Evolutionary conservation across 2,888 invertebrate species (phyloP), one percentile per base, ranked within the genome.

Genomic region (Geophilus truncorum): DNA sequence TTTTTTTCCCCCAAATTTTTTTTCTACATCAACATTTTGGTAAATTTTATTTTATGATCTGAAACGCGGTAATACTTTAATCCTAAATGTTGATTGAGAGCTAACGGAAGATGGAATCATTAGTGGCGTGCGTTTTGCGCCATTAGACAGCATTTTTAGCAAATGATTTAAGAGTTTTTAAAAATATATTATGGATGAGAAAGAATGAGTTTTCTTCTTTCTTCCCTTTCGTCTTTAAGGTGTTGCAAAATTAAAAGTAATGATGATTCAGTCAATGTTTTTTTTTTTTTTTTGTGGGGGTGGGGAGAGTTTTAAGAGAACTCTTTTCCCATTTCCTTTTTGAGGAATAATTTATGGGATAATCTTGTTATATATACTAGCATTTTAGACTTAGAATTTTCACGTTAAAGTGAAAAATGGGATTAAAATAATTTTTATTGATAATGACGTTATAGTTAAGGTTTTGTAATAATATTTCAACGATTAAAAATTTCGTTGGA

Each of bases 1-100:
- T 12, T 28, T 70, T 70, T 70, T 70, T 23, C 23, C 40, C 40
- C n/a, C n/a, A n/a, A n/a, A n/a, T n/a, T n/a, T n/a, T n/a, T n/a
- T n/a, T n/a, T n/a, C n/a, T 32, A 32, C 45, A 45, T 45, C 18
- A 45, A 12, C 45, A 12, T 45, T 32, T 45, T 45, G 28, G 9
- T 12, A 70, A 70, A 70, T 70, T 70, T 70, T 70, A 70, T 70
- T 70, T 70, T 70, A 70, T 70, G 70, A 70, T 70, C 25, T 28
- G n/a, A n/a, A n/a, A 25, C 25, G 10, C 9, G 28, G 25, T 25
- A 70, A 70, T 70, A 25, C 70, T 70, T 70, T 70, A 70, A 70
- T 70, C 70, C 70, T 70, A 70, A 70, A 70, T 70, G 70, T 70
- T 70, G 70, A 70, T 70, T 70, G 70, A 70, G 70, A 70, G 70